Percentiles rank a stretch among this genome's conserved stretches.
Evolutionary conservation across 1,140 invertebrate species (phyloP).

Genomic region (Caerostris extrusa): DNA sequence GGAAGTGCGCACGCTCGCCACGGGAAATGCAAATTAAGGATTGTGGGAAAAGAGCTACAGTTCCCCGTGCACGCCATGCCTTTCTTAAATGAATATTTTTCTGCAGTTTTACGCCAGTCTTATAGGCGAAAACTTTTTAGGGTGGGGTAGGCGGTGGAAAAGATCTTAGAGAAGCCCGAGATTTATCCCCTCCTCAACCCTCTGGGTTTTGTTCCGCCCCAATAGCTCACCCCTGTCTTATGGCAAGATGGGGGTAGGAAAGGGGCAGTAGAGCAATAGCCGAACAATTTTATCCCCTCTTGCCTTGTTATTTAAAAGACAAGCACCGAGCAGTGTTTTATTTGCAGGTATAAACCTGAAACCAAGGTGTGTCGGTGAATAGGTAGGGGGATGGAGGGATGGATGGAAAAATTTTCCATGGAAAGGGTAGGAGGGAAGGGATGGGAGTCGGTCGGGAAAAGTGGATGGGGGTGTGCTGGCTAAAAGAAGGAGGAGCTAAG

Average conservation of each 20-base stretch:
- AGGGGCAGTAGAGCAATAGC: constrained; percentile 32
- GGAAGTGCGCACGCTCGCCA: constrained; percentile 45
- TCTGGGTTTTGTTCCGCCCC: constrained; percentile 70
- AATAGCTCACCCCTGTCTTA: constrained; percentile 31
- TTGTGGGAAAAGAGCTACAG: constrained; percentile 71
- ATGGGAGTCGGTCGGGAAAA: background rate
- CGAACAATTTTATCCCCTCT: constrained; percentile 66
- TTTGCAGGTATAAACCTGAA: constrained; percentile 64
- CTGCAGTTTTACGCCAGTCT: constrained; percentile 18
- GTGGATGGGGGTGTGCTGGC: background rate
- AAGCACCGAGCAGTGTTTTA: constrained; percentile 30
- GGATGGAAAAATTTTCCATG: constrained; percentile 22
- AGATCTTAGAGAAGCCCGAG: constrained; percentile 15
- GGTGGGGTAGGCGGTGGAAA: background rate
- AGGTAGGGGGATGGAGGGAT: background rate
- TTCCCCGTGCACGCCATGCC: constrained; percentile 50
- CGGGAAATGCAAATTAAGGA: constrained; percentile 75
- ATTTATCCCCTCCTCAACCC: background rate
- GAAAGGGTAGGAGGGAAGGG: background rate
- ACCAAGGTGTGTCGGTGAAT: constrained; percentile 27
- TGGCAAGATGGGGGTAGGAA: constrained; percentile 1
- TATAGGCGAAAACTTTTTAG: constrained; percentile 67
- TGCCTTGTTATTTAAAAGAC: constrained; percentile 69
- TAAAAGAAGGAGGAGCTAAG: constrained; percentile 73
- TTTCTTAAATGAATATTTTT: constrained; percentile 75